Base-by-base conservation (phyloP, 2,888 invertebrate genomes). In the Cloeon dipterum region DNA sequence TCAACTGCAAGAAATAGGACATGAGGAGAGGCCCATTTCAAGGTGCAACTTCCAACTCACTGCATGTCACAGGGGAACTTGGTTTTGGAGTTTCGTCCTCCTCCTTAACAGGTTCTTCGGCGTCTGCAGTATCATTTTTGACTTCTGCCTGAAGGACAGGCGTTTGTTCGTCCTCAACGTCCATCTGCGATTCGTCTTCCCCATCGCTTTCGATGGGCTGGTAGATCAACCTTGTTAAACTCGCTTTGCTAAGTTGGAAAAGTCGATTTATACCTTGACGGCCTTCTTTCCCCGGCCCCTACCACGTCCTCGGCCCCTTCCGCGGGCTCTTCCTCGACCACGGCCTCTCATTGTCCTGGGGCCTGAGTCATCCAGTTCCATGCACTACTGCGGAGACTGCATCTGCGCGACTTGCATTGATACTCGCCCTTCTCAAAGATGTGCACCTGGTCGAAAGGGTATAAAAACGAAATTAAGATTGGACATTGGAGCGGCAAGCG, bases 301-400 rank as follows among this genome's bases (percentile, higher is more conserved):
- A 21, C 75, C 75, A 40, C 75, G 63, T 10, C 73, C 69, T 39
- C 70, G 54, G n/a, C 74, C 75, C 35, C 75, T 59, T 25, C 78
- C 75, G 42, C 81, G 35, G 8, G 36, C 41, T 5, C 46, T 37
- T 17, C 45, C 43, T 36, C 47, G 42, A 5, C 47, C 47, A 33
- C 47, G 37, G n/a, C 45, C 45, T 14, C 46, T 29, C 18, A 32
- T 16, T 20, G 32, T 32, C 29, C 37, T 38, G 1, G 32, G 26
- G 5, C 29, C 20, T 7, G 18, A 25, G 3, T 25, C 33, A 11
- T 33, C 38, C 18, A 17, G 18, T 8, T 38, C 38, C 33, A 38
- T 38, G 11, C 8, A n/a, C 29, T 16, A 8, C 29, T 11, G 5
- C 14, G n/a, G n/a, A 14, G 29, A 5, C 29, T 7, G 5, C n/a